Evolutionary conservation across 2,797 vertebrate genomes (phyloP), one percentile per base, ranked within the genome.

Genomic region (Sebastes steindachneri): DNA sequence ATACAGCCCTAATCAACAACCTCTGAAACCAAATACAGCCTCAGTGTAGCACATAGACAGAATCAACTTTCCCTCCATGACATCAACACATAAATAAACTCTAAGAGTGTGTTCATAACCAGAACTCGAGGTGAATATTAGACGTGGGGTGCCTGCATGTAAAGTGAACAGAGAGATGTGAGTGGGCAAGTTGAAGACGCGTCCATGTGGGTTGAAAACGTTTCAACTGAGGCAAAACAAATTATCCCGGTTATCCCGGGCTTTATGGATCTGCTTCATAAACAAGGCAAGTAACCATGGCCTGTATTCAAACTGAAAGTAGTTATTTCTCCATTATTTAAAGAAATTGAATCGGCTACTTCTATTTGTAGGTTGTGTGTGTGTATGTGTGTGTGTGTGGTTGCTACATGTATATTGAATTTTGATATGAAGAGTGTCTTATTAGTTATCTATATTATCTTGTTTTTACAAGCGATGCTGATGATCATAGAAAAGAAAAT

Each of bases 11-110:
- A 19, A 45, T 19, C 41, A 45, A 45, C 41, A 45, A 45, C 54
- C 21, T 62, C 63, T 70, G 28, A 67, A 77, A 81, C 29, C 11
- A 41, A 68, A 73, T 64, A 75, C 33, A 72, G 81, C 62, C 35
- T 77, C 45, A 59, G 10, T 29, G 35, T 71, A 23, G 25, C 51
- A 51, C 76, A 54, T 9, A 67, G 17, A 70, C 59, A 70, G 45
- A 77, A 63, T 68, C 60, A 73, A 54, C 63, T 51, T 41, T 59
- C 7, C 25, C 35, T 58, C 31, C 57, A 62, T 53, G 64, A 67
- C 51, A 41, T 66, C 26, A 33, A 53, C 21, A 74, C 19, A 37
- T 7, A 57, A 69, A 75, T 64, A 64, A 62, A 35, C 51, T 68
- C 23, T 25, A 7, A 25, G 0, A 0, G 14, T 45, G 41, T 45